Evolutionary conservation across 2,888 invertebrate species (phyloP).

Genomic region (Plusia festucae): DNA sequence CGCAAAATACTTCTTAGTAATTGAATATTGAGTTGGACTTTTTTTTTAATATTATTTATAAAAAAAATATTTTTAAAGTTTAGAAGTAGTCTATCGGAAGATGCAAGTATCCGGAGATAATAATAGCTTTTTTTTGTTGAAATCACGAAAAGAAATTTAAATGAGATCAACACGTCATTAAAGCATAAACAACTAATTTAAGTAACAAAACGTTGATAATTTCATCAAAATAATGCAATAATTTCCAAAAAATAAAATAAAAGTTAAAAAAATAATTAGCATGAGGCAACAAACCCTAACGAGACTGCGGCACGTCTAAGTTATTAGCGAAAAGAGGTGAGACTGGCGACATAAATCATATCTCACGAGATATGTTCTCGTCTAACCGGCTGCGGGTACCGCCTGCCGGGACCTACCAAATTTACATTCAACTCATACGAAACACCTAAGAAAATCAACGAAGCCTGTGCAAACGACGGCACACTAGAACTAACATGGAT

Average conservation of each 20-base stretch:
- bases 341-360: slow-evolving; percentile 70
- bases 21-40: not conserved
- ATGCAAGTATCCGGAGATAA: too few species aligned
- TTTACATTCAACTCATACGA: slow-evolving; percentile 55
- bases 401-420: slow-evolving; percentile 38
- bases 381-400: slow-evolving; percentile 13
- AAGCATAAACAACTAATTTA: not conserved
- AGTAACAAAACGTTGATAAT: not conserved
- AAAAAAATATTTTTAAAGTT: too few species aligned
- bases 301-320: slow-evolving; percentile 66
- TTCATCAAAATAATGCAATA: not conserved
- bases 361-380: slow-evolving; percentile 49
- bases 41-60: not conserved
- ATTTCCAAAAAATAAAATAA: slow-evolving; percentile 20
- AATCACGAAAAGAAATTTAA: too few species aligned
- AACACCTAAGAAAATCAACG: slow-evolving; percentile 53
- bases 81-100: too few species aligned
- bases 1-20: not conserved
- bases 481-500: slow-evolving; percentile 26
- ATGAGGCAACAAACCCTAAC: slow-evolving; percentile 65
- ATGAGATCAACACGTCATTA: too few species aligned
- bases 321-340: slow-evolving; percentile 71
- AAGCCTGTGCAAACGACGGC: slow-evolving; percentile 44
- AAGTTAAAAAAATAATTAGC: slow-evolving; percentile 55
- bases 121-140: too few species aligned